Evolutionary conservation across 2,888 invertebrate genomes (phyloP), one percentile per base, ranked within the genome.

Genomic region (Macropis europaea): DNA sequence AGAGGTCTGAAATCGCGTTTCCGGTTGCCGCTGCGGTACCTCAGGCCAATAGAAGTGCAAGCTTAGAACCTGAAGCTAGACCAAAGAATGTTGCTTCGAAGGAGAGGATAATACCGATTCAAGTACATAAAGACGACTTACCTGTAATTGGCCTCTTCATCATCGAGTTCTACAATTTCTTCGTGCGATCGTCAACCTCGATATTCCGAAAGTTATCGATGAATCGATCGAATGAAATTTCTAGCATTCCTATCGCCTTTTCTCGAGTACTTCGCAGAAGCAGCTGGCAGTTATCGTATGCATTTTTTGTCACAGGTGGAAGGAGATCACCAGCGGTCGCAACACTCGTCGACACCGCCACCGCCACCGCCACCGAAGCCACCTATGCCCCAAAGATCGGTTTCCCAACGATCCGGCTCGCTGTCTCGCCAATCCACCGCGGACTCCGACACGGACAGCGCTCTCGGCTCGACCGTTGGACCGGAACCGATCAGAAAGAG

Each of bases 401-500:
- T 88, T 73, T 84, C 84, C 0, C 77, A 89, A 89, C 91, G 86
- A 87, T 92, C 82, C 72, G 91, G 82, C 81, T 92, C 89, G 86
- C 91, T 90, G 24, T 93, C 93, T 2, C 90, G 93, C 13, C 95
- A 94, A 84, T 93, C 94, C 7, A 94, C 94, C 0, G 92, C 92
- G 68, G 94, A 94, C 71, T 94, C 94, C 7, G 96, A 96, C 82
- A 94, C 95, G 0, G 94, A 93, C 77, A 92, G 91, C 81, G 92
- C 90, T 79, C 90, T 91, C 13, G 89, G 89, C 13, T 87, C 89
- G 9, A 90, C 91, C 5, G 81, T 87, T 2, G 92, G 92, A 19
- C 91, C 92, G 83, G 94, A 95, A 88, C 95, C 96, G 4, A 96
- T 97, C 86, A 94, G 95, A 87, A 97, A 97, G 91, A 96, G 96